A percentile compares a stretch with the other conserved stretches of the same genome.
phyloP scores from a whole-genome alignment of 2,888 invertebrate species.

The Crossocerus cetratus region DNA sequence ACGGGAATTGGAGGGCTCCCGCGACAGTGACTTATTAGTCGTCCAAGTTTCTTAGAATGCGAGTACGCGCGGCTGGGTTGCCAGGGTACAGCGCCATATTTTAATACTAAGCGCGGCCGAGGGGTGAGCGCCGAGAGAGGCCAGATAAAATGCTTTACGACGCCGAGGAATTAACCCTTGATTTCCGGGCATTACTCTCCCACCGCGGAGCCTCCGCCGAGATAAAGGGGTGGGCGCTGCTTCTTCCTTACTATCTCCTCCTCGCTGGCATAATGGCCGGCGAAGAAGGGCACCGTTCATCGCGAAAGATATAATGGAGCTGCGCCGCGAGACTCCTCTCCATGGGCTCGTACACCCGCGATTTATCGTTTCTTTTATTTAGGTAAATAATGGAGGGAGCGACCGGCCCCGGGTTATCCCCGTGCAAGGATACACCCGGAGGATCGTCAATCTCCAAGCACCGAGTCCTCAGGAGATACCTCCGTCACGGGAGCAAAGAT shows the following conservation, averaged over 20 bases:
- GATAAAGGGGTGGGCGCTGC: conserved; percentile 72
- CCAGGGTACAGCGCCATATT: conserved; percentile 53
- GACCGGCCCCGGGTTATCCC: conserved; percentile 46
- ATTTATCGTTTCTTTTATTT: conserved; percentile 73
- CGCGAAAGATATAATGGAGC: conserved; percentile 68
- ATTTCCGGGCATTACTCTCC: conserved; percentile 75
- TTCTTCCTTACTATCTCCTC: conserved; percentile 67
- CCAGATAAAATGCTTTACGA: conserved; percentile 75
- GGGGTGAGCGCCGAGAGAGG: conserved; percentile 25
- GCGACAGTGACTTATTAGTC: too few species aligned
- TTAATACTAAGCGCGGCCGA: conserved; percentile 45
- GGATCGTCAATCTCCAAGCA: conserved; percentile 27
- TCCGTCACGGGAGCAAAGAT: too few species aligned
- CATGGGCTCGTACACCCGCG: conserved; percentile 56
- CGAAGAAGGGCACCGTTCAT: conserved; percentile 71
- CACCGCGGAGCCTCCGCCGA: conserved; percentile 61
- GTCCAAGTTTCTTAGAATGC: too few species aligned
- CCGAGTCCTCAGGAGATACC: conserved; percentile 4
- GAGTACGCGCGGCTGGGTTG: background rate
- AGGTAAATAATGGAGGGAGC: conserved; percentile 60
- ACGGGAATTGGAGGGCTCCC: too few species aligned
- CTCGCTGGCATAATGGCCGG: conserved; percentile 69
- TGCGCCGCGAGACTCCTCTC: conserved; percentile 46
- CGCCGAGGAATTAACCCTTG: conserved; percentile 75
- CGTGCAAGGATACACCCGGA: conserved; percentile 19